Base-by-base conservation (phyloP, 1,140 invertebrate genomes). In the Portunus trituberculatus region DNA sequence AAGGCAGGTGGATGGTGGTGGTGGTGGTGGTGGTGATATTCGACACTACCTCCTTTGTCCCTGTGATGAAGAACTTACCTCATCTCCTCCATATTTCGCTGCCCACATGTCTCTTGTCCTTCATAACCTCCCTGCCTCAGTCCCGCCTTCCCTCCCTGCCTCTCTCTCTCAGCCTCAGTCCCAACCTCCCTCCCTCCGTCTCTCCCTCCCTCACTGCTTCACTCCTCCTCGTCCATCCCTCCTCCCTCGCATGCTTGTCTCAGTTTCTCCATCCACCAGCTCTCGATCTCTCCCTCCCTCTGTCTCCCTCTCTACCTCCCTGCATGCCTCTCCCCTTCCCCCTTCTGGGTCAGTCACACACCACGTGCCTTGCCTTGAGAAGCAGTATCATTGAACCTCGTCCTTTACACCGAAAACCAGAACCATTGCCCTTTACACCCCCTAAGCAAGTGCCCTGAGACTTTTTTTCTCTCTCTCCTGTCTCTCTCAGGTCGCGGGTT, bases 291-390 rank as follows among this genome's bases (percentile, higher is more conserved):
- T 76, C 67, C 67, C 67, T 76, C 20, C 20, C 67, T n/a, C 16
- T 6, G 48, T 76, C 59, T 76, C 20, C 59, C 59, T 25, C 59
- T 76, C 20, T 76, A 4, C 20, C 59, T 76, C 59, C 48, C 6
- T 52, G 48, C 52, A 2, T 59, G 52, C 12, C 52, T 76, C n/a
- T 76, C 67, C 67, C 67, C n/a, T 76, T 76, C 67, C 67, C 67
- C n/a, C 67, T n/a, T 76, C 67, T n/a, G n/a, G 67, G 67, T 76
- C 67, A 76, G 67, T 76, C 67, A n/a, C 67, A n/a, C 67, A 76
- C 20, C 67, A 76, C 67, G n/a, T 76, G 67, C 67, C 67, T 76
- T 25, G 12, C 67, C 20, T 76, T 76, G 20, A 76, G 20, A n/a
- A 76, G 67, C 67, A n/a, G n/a, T 76, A 25, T 76, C 67, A 76